Evolutionary conservation across 2,797 vertebrate species (phyloP).

Genomic region (Melopsittacus undulatus): DNA sequence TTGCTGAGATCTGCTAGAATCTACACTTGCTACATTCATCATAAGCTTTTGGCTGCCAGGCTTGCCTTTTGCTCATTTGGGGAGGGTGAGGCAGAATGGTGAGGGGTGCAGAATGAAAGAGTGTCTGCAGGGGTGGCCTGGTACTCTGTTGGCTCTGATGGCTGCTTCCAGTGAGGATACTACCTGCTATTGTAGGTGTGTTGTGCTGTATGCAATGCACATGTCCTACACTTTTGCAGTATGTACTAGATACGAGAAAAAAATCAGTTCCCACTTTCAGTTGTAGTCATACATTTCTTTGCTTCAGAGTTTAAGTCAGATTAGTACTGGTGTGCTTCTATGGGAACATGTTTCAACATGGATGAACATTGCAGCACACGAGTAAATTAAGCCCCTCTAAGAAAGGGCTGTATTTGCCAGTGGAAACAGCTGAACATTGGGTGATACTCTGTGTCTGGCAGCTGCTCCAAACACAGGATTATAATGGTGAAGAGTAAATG

Average conservation of each 20-base stretch:
- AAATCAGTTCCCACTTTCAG: background rate
- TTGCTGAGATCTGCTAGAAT: background rate
- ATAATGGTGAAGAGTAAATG: background rate
- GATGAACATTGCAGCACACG: fast-evolving
- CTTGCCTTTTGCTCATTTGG: background rate
- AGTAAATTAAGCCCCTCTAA: background rate
- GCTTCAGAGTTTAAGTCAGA: background rate
- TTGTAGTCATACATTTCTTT: background rate
- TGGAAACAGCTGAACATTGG: background rate
- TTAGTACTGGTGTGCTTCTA: background rate
- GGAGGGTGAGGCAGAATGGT: background rate
- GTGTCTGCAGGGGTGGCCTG: fast-evolving
- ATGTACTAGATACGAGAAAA: background rate
- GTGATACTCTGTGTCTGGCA: background rate
- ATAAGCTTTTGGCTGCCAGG: background rate
- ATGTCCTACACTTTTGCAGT: fast-evolving
- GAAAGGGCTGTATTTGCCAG: background rate
- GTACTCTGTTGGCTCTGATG: background rate
- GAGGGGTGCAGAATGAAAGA: background rate
- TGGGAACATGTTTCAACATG: background rate
- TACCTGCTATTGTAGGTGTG: background rate
- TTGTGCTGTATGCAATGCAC: background rate
- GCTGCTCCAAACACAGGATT: background rate
- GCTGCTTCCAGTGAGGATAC: background rate
- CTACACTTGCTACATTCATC: fast-evolving